phyloP scores from a whole-genome alignment of 1,140 invertebrate genomes.

The Choristoneura fumiferana region DNA sequence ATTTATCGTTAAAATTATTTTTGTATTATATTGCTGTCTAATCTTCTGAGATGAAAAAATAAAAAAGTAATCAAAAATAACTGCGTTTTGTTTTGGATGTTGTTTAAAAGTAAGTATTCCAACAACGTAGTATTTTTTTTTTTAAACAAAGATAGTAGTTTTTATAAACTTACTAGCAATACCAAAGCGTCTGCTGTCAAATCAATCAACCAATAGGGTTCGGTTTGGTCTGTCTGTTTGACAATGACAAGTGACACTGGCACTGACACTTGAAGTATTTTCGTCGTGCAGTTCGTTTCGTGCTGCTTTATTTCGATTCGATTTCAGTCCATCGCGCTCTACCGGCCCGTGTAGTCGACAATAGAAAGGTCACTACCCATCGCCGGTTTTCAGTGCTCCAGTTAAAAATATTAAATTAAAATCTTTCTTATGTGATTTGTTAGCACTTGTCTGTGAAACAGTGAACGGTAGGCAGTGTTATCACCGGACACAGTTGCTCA shows the following conservation, averaged over 20 bases:
- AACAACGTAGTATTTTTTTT: too few species aligned
- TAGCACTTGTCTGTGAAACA: conserved; percentile 54
- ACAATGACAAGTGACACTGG: too few species aligned
- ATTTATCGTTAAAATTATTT: too few species aligned
- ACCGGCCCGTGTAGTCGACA: conserved; percentile 66
- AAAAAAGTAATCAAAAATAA: too few species aligned
- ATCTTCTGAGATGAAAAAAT: too few species aligned
- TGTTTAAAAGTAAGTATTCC: too few species aligned
- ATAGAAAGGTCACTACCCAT: conserved; percentile 53
- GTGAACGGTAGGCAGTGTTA: conserved; percentile 43
- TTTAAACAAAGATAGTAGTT: too few species aligned
- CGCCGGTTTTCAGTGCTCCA: conserved; percentile 60
- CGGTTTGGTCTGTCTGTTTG: too few species aligned
- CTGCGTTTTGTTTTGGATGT: too few species aligned
- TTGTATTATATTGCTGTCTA: too few species aligned
- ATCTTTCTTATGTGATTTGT: conserved; percentile 32
- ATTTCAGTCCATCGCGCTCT: conserved; percentile 55
- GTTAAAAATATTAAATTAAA: conserved; percentile 15
- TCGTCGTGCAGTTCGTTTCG: neutral
- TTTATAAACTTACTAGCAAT: conserved; percentile 23
- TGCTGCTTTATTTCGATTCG: conserved; percentile 5
- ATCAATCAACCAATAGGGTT: conserved; percentile 2
- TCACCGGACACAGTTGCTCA: conserved; percentile 43
- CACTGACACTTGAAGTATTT: neutral
- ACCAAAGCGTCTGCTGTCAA: conserved; percentile 18